Percentiles rank a stretch among this genome's conserved stretches.
Evolutionary conservation across 2,113 vertebrate genomes (phyloP).

Genomic region (Anolis carolinensis): DNA sequence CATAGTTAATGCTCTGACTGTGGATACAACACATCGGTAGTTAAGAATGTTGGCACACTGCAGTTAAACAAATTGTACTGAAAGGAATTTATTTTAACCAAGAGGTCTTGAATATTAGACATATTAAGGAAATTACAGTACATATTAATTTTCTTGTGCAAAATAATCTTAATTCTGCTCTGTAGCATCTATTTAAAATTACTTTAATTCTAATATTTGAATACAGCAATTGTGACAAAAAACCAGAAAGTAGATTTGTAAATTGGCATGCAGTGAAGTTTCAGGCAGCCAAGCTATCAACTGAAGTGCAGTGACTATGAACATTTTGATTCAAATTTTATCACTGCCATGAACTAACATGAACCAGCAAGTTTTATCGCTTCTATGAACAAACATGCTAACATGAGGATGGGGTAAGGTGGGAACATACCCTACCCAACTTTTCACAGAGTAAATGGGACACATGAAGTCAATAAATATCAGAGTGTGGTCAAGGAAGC

Average conservation of each 20-base stretch:
- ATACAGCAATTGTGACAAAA: background rate
- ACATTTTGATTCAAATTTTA: background rate
- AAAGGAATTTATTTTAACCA: background rate
- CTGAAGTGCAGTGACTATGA: background rate
- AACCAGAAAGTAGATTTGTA: background rate
- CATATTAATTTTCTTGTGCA: background rate
- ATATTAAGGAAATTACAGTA: background rate
- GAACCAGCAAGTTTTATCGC: no score
- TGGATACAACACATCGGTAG: background rate
- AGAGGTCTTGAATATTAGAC: background rate
- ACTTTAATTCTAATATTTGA: background rate
- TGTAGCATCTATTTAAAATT: background rate
- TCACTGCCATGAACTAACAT: background rate
- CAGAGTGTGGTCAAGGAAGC: no score
- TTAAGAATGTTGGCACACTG: conserved; percentile 13
- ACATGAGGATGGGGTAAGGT: no score
- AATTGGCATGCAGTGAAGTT: no score
- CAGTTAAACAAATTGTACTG: background rate
- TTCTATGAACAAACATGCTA: no score
- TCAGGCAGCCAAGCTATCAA: background rate
- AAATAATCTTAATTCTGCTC: background rate
- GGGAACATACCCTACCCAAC: no score
- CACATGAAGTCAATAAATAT: no score
- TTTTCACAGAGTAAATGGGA: no score
- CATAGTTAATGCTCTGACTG: background rate